A percentile compares a stretch with the other conserved stretches of the same genome.
Conservation (phyloP, 1,140 invertebrate genomes). For the Oncopodura yosiiana region DNA sequence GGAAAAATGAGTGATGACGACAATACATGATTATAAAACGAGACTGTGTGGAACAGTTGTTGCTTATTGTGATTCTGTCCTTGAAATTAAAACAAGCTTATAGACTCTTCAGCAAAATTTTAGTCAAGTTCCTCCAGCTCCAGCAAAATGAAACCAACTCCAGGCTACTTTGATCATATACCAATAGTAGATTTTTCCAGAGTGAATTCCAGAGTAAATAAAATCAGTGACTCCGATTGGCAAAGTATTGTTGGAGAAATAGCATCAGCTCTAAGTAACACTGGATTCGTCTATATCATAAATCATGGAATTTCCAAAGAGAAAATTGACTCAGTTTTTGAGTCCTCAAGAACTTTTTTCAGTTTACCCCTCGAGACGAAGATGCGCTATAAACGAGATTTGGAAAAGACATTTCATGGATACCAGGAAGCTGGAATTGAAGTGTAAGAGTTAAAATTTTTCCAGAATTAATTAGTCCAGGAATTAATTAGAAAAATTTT, state of each 20-base stretch:
- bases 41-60: too few species aligned
- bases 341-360: not conserved
- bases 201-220: not conserved
- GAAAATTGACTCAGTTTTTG: slow-evolving; percentile 6
- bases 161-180: too few species aligned
- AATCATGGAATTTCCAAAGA: slow-evolving; percentile 17
- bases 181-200: slow-evolving; percentile 14
- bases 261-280: slow-evolving; percentile 5
- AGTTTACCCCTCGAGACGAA: slow-evolving; percentile 11
- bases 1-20: too few species aligned
- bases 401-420: slow-evolving; percentile 25
- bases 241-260: slow-evolving; percentile 6
- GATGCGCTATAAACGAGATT: slow-evolving; percentile 7
- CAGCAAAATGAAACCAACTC: too few species aligned
- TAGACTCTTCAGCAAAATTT: too few species aligned
- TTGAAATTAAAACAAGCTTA: too few species aligned
- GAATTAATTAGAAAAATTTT: slow-evolving; percentile 1
- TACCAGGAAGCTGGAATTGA: slow-evolving; percentile 7
- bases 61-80: too few species aligned
- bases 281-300: slow-evolving; percentile 25
- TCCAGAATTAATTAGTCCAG: not conserved
- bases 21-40: too few species aligned
- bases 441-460: slow-evolving; percentile 6
- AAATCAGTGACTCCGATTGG: slow-evolving; percentile 1
- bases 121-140: too few species aligned